Base-by-base conservation (phyloP, 2,113 vertebrate species). In the Gyps fulvus region DNA sequence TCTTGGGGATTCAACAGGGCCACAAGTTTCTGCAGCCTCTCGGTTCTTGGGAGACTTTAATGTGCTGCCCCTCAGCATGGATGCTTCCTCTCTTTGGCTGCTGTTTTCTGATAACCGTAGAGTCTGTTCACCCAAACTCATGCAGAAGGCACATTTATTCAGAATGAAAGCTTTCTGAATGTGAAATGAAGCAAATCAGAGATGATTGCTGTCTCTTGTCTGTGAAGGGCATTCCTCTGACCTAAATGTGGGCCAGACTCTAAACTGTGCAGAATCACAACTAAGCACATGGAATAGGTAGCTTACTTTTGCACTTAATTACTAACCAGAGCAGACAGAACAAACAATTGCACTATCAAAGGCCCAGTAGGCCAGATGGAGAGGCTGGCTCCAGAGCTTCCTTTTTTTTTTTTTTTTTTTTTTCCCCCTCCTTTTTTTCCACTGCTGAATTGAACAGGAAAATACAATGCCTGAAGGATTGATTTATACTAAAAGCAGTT, bases 21-120 rank as follows among this genome's bases (percentile, higher is more conserved):
- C 29, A 5, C 0, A 1, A 23, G 16, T 43, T 45, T 78, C 65
- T 91, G 74, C 36, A 71, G 26, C 55, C 20, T 19, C 52, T 49
- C 0, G 0, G 4, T 32, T 49, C 52, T 8, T 14, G 10, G 15
- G 7, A 23, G 9, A 3, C 4, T 20, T 65, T 15, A 13, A 7
- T 3, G 22, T 58, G 42, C 76, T 93, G 42, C 29, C 50, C 57
- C 29, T 78, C 34, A 74, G 61, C 54, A 34, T 9, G 10, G 14
- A 12, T 11, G 42, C 38, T 55, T n/a, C 29, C 19, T 59, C 18
- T 63, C 58, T 54, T 43, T 50, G 59, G 34, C 34, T 62, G 77
- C 77, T 69, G 11, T 31, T 49, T 49, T 49, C 76, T 73, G 67
- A 0, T 26, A 20, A 29, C 50, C 57, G 31, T 8, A 21, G 49